Evolutionary conservation across 2,888 invertebrate species (phyloP).

Genomic region (Hymenopus coronatus): DNA sequence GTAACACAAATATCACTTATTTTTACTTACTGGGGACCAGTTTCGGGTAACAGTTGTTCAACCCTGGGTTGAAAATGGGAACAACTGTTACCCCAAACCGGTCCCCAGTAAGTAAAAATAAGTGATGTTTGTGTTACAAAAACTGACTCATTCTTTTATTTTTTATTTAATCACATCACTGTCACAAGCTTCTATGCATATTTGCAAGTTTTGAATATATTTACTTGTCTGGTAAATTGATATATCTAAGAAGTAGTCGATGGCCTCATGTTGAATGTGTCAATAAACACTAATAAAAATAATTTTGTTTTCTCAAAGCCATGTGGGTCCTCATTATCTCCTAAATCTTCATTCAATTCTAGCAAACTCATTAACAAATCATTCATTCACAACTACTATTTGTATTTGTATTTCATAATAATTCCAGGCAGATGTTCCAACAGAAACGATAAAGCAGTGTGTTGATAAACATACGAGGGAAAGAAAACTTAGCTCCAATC

Average conservation of each 20-base stretch:
- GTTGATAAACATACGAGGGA: neutral
- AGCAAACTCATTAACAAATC: neutral
- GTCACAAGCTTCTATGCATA: no score
- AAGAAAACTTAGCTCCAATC: neutral
- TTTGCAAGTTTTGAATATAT: no score
- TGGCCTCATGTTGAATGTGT: neutral
- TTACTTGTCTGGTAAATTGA: neutral
- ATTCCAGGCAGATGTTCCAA: neutral
- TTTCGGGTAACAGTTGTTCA: no score
- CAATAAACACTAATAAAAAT: neutral
- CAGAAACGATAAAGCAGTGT: neutral
- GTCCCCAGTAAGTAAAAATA: no score
- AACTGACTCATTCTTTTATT: no score
- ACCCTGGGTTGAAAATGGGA: no score
- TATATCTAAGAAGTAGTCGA: neutral
- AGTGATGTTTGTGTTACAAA: no score
- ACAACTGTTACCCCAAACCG: no score
- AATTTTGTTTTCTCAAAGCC: neutral
- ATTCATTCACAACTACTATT: neutral
- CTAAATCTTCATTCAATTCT: neutral
- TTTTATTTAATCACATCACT: no score
- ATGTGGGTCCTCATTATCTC: neutral
- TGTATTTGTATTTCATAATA: neutral
- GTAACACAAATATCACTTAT: no score
- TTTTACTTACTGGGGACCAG: no score